Percentiles rank a stretch among this genome's conserved stretches.
Conservation (phyloP, 2,113 vertebrate species). For the Alethe diademata region DNA sequence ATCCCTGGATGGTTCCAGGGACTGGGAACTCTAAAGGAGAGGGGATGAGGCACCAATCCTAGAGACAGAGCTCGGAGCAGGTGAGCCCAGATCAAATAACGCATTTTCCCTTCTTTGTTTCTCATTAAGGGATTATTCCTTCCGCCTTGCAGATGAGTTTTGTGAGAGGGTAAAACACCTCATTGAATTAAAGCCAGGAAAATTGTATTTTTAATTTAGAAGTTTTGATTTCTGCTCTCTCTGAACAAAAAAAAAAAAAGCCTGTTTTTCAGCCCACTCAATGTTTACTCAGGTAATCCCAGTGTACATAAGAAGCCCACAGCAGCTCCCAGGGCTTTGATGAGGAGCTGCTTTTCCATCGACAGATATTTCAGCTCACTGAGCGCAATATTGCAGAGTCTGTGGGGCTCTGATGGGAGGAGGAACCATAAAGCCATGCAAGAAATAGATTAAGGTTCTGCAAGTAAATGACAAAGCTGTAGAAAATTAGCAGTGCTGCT, state of each 20-base stretch:
- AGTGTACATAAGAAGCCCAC: background rate
- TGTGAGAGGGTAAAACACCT: background rate
- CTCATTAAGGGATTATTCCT: background rate
- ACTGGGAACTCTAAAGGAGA: rapidly evolving
- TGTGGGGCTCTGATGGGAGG: background rate
- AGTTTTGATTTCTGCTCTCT: background rate
- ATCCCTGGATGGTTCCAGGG: background rate
- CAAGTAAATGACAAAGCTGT: background rate
- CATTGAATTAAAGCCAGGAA: background rate
- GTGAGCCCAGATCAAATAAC: background rate
- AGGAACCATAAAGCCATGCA: background rate
- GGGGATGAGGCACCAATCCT: background rate
- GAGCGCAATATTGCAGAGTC: conserved; percentile 15
- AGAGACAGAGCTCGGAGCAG: background rate
- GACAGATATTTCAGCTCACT: conserved; percentile 23
- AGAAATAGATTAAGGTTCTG: background rate
- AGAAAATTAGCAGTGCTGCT: background rate
- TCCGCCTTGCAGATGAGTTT: background rate
- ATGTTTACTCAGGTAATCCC: conserved; percentile 7
- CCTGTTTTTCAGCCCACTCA: background rate
- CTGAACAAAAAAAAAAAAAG: no score
- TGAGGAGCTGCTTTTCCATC: background rate
- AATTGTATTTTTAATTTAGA: background rate
- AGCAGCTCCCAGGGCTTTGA: background rate
- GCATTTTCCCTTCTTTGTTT: background rate